Evolutionary conservation across 2,113 vertebrate genomes (phyloP).

Genomic region (Onychostoma macrolepis): DNA sequence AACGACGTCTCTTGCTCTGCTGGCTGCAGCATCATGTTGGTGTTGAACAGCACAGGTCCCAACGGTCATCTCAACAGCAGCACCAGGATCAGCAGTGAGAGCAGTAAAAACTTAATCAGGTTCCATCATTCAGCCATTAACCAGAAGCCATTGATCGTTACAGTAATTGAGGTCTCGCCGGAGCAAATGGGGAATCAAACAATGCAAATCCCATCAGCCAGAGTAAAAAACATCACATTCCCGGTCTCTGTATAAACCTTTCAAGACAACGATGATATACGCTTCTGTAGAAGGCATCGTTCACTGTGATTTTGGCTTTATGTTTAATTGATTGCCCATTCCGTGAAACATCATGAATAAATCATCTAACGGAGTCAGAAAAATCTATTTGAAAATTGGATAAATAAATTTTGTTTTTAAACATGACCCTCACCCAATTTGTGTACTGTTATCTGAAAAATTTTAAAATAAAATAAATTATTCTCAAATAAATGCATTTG

Average conservation of each 20-base stretch:
- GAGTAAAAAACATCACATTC: background rate
- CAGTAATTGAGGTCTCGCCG: conserved; percentile 6
- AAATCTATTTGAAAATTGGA: background rate
- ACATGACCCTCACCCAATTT: background rate
- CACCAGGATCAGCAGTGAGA: conserved; percentile 6
- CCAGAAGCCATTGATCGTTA: background rate
- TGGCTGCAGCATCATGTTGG: background rate
- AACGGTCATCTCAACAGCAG: background rate
- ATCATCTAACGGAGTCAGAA: background rate
- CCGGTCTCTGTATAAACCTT: background rate
- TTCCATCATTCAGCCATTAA: conserved; percentile 13
- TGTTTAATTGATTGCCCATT: background rate
- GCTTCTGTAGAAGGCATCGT: background rate
- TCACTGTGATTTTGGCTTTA: background rate
- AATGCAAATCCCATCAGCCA: background rate
- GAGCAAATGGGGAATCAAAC: background rate
- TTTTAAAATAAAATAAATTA: background rate
- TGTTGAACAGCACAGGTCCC: conserved; percentile 4
- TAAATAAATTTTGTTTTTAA: background rate
- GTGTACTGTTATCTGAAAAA: background rate
- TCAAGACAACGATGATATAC: background rate
- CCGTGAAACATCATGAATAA: background rate
- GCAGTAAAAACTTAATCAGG: conserved; percentile 9
- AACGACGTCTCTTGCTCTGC: background rate
- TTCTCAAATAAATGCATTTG: background rate